A percentile compares a stretch with the other conserved stretches of the same genome.
These are phyloP conservation scores for Zoroaster sp. DNA, from an alignment of 53 echinoderm and acorn worm genomes.

Conservation along the genomic window DNA sequence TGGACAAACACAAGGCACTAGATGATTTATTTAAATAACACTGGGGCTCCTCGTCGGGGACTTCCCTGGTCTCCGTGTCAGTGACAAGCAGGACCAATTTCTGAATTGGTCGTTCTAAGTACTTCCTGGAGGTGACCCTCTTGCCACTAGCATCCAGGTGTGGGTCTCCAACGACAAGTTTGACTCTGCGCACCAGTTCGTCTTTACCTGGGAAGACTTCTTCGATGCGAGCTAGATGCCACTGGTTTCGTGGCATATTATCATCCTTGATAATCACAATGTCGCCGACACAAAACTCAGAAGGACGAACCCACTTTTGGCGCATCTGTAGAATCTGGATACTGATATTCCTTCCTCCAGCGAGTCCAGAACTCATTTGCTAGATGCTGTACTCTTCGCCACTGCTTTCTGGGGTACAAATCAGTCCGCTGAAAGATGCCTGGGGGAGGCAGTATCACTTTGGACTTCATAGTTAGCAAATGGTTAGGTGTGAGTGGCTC, in stretches of 20 bases:
- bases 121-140: neutral
- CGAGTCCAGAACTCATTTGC: slow-evolving; percentile 30
- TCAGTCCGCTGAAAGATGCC: slow-evolving; percentile 29
- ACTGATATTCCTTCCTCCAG: slow-evolving; percentile 45
- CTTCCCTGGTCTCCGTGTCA: neutral
- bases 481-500: slow-evolving; percentile 65
- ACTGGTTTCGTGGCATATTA: too few species aligned
- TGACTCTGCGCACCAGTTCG: slow-evolving; percentile 34
- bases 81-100: slow-evolving; percentile 1
- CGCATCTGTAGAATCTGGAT: slow-evolving; percentile 9
- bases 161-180: slow-evolving; percentile 1
- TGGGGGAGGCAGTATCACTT: slow-evolving; percentile 46
- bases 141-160: neutral
- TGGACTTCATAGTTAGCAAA: slow-evolving; percentile 45
- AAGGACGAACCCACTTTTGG: slow-evolving; percentile 27
- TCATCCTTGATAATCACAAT: slow-evolving; percentile 46
- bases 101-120: slow-evolving; percentile 22
- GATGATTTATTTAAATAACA: neutral
- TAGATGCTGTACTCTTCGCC: slow-evolving; percentile 47
- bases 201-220: too few species aligned
- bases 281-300: too few species aligned
- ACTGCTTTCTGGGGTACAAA: slow-evolving; percentile 24
- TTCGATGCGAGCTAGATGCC: too few species aligned
- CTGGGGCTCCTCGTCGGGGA: neutral
- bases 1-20: too few species aligned